A percentile compares a stretch with the other conserved stretches of the same genome.
Evolutionary conservation across 2,888 invertebrate species (phyloP).

Genomic region (Entomobrya proxima): DNA sequence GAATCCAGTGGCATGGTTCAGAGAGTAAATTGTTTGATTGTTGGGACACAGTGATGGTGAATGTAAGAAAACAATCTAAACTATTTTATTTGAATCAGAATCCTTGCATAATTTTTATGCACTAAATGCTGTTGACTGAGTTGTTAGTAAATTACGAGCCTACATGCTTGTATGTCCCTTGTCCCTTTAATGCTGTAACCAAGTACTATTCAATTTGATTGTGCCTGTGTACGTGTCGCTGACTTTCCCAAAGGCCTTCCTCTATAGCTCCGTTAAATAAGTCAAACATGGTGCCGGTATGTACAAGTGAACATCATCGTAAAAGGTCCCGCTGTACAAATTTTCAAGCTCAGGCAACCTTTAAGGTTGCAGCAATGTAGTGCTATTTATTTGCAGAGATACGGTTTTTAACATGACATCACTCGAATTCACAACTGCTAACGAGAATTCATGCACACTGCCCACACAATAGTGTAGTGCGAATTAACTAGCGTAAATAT

Average conservation of each 20-base stretch:
- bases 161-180: neutral
- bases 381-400: neutral
- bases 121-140: neutral
- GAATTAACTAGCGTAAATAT: neutral
- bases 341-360: neutral
- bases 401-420: neutral
- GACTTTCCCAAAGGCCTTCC: constrained; percentile 15
- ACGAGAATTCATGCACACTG: too few relatives aligned
- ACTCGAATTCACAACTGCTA: neutral
- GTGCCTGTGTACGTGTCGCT: neutral
- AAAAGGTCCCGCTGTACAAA: neutral
- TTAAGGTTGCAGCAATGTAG: neutral
- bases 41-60: too few relatives aligned
- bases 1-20: constrained; percentile 5
- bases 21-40: neutral
- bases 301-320: neutral
- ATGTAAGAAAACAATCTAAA: neutral
- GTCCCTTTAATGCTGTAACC: too few relatives aligned
- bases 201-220: too few relatives aligned
- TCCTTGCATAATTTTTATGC: constrained; percentile 16
- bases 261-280: neutral
- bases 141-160: neutral
- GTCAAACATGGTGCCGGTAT: too few relatives aligned
- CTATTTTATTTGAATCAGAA: neutral
- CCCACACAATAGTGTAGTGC: too few relatives aligned